Evolutionary conservation across 2,113 vertebrate species (phyloP), one percentile per base, ranked within the genome.

Genomic region (Corvus cornix): DNA sequence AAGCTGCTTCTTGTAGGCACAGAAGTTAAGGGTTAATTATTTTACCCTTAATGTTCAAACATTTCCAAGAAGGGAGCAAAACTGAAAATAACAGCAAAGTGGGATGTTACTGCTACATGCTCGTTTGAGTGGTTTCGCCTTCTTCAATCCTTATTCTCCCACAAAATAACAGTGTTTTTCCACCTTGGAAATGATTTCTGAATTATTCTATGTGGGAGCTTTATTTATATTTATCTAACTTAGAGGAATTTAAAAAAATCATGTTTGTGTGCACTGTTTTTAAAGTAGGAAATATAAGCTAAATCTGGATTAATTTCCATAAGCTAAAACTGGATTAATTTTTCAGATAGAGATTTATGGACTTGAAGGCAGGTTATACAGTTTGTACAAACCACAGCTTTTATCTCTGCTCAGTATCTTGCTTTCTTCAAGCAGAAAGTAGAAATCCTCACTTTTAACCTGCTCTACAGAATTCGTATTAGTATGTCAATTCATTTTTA

Each of bases 241-340:
- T 75, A 27, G 27, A 55, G 31, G 19, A 83, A 44, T 89, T 7
- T 1, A 23, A 51, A 62, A 52, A 67, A 70, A 21, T 9, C 8
- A 16, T 81, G 10, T 64, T 87, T 89, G 6, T 79, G 10, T 82
- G n/a, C 9, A 10, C 30, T 56, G 13, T 52, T 92, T 84, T 85
- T 24, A 21, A 89, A 76, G 31, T 68, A 84, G 51, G 48, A 92
- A 75, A 84, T 87, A 44, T 22, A 81, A 78, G 14, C 9, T 81
- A 91, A 82, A 91, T 93, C 69, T 12, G 52, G 44, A 85, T 94
- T 93, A 79, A 91, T 77, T 70, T 90, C 37, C 27, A 21, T 75
- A 80, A 92, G 3, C 1, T 81, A 63, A 94, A 92, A 89, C 44
- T 75, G 69, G 48, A 95, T 90, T 80, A 77, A 67, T 94, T 95